Percentiles rank a stretch among this genome's conserved stretches.
These are phyloP conservation scores for Papilio polytes DNA, from an alignment of 1,140 invertebrate species.

Conservation along the genomic window DNA sequence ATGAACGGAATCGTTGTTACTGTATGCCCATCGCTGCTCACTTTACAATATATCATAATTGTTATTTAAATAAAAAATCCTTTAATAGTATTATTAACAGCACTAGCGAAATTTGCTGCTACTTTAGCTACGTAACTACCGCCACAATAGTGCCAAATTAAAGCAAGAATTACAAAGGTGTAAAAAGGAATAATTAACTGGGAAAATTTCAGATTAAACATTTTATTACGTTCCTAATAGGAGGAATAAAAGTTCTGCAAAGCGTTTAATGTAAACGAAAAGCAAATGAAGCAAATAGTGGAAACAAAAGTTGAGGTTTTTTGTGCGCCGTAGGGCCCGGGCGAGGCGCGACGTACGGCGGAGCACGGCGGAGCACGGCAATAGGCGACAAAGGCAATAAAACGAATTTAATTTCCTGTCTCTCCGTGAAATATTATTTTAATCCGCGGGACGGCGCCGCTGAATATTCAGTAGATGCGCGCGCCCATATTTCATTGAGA, in stretches of 20 bases:
- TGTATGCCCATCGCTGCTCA: background rate
- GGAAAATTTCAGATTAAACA: background rate
- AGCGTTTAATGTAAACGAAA: constrained; percentile 1
- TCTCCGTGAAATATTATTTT: constrained; percentile 46
- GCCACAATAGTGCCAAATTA: background rate
- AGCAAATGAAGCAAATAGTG: constrained; percentile 22
- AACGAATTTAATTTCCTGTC: constrained; percentile 47
- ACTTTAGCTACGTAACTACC: background rate
- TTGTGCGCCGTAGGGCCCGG: background rate
- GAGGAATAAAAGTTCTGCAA: background rate
- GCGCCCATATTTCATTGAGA: constrained; percentile 43
- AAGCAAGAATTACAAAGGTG: background rate
- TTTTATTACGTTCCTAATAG: constrained; percentile 4
- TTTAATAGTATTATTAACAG: too few relatives aligned
- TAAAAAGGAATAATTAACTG: background rate
- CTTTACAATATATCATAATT: background rate
- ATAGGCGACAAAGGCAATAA: constrained; percentile 36
- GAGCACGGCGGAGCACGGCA: background rate
- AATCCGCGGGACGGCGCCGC: constrained; percentile 42
- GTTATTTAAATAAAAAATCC: background rate
- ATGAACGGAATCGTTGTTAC: constrained; percentile 3
- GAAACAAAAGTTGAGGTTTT: constrained; percentile 5
- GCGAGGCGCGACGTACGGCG: background rate
- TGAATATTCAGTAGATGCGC: constrained; percentile 46
- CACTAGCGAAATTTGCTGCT: background rate